phyloP scores from a whole-genome alignment of 2,888 invertebrate species.

The Agrochola lychnidis region DNA sequence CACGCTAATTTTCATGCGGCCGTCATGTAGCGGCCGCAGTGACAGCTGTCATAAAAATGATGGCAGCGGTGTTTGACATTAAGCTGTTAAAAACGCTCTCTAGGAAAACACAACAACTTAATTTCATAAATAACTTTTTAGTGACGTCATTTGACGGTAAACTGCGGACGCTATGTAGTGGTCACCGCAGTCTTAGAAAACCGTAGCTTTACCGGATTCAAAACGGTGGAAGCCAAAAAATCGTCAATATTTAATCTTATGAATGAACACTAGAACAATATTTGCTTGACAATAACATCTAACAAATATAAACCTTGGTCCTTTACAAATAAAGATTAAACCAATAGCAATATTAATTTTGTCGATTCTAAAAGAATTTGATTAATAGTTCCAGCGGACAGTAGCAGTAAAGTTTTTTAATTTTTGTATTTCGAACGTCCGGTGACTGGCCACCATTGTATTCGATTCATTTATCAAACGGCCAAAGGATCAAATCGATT shows the following conservation, averaged over 20 bases:
- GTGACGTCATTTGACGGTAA: not conserved
- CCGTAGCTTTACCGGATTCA: not conserved
- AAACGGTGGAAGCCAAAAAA: conserved; percentile 13
- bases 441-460: conserved; percentile 76
- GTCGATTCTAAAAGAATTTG: conserved; percentile 79
- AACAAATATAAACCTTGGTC: conserved; percentile 22
- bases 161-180: not conserved
- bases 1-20: too few species aligned
- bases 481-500: conserved; percentile 67
- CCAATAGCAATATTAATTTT: conserved; percentile 7
- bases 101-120: not conserved
- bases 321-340: conserved; percentile 9
- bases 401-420: conserved; percentile 79
- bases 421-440: conserved; percentile 74
- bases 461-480: conserved; percentile 82
- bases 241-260: conserved; percentile 42
- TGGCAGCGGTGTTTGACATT: not conserved
- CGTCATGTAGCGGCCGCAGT: not conserved
- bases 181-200: not conserved
- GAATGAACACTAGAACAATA: conserved; percentile 45
- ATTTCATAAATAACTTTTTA: not conserved
- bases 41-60: not conserved
- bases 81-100: not conserved
- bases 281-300: not conserved
- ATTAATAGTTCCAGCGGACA: conserved; percentile 84